phyloP scores from a whole-genome alignment of 2,113 vertebrate species.

The Peromyscus maniculatus region DNA sequence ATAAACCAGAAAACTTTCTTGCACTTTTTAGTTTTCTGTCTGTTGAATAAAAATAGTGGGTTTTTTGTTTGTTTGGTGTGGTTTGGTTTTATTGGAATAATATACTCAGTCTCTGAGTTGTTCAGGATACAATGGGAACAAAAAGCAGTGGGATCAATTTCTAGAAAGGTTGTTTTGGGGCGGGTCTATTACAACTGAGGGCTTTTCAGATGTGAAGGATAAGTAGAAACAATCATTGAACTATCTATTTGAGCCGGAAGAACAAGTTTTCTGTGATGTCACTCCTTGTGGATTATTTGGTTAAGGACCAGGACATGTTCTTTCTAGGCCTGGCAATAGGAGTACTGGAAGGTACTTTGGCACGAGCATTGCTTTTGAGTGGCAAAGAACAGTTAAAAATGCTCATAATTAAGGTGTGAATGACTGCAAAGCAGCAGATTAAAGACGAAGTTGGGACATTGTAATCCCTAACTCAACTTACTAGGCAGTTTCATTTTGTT shows the following conservation, averaged over 20 bases:
- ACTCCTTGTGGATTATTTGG: not conserved
- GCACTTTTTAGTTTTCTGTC: not conserved
- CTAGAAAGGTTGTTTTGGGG: not conserved
- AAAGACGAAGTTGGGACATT: not conserved
- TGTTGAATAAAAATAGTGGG: not conserved
- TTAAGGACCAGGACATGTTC: not conserved
- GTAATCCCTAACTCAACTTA: not conserved
- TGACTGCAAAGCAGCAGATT: not conserved
- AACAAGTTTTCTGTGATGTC: not conserved
- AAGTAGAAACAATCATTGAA: not conserved
- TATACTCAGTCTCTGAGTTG: not conserved
- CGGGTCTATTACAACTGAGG: not conserved
- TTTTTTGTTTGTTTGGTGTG: not conserved
- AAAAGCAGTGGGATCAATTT: not conserved
- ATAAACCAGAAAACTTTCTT: slow-evolving; percentile 55
- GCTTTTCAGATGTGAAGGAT: slow-evolving; percentile 16
- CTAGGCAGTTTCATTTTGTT: not conserved
- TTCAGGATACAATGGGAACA: not conserved
- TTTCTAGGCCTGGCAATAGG: not conserved
- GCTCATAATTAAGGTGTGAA: not conserved
- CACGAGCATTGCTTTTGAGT: not conserved
- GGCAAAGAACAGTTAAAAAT: not conserved
- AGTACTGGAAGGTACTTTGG: not conserved
- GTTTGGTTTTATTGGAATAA: not conserved
- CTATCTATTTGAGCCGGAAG: not conserved